phyloP scores from a whole-genome alignment of 2,113 vertebrate species.

The Thunnus thynnus region DNA sequence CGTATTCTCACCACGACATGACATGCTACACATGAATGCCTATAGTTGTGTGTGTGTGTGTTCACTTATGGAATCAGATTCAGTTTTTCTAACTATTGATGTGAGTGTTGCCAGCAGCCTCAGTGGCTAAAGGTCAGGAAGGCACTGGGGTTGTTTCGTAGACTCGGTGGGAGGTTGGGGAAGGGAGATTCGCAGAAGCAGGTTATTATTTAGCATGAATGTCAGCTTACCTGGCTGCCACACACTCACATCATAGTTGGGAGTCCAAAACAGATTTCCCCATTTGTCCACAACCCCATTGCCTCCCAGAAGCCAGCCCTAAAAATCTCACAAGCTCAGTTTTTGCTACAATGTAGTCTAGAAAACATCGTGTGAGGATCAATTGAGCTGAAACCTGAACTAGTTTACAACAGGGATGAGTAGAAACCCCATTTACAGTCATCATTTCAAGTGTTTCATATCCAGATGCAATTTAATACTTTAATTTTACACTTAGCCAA shows the following conservation, averaged over 20 bases:
- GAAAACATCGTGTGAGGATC: background rate
- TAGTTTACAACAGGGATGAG: background rate
- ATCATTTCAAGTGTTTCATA: background rate
- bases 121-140: constrained; percentile 20
- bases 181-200: background rate
- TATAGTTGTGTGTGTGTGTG: constrained; percentile 47
- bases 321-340: constrained; percentile 1
- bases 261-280: constrained; percentile 33
- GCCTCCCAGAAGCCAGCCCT: constrained; percentile 50
- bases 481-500: no score
- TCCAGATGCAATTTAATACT: no score
- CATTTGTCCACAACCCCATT: constrained; percentile 17
- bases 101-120: constrained; percentile 58
- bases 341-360: background rate
- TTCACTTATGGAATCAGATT: constrained; percentile 47
- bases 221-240: constrained; percentile 56
- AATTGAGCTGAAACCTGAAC: no score
- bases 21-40: constrained; percentile 53
- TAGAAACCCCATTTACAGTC: background rate
- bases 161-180: background rate
- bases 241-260: constrained; percentile 58
- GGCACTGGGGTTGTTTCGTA: background rate
- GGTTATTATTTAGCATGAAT: constrained; percentile 15
- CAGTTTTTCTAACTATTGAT: constrained; percentile 43
- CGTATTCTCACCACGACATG: constrained; percentile 35